Evolutionary conservation across 2,888 invertebrate genomes (phyloP).

Genomic region (Leptopilina drosophilae): DNA sequence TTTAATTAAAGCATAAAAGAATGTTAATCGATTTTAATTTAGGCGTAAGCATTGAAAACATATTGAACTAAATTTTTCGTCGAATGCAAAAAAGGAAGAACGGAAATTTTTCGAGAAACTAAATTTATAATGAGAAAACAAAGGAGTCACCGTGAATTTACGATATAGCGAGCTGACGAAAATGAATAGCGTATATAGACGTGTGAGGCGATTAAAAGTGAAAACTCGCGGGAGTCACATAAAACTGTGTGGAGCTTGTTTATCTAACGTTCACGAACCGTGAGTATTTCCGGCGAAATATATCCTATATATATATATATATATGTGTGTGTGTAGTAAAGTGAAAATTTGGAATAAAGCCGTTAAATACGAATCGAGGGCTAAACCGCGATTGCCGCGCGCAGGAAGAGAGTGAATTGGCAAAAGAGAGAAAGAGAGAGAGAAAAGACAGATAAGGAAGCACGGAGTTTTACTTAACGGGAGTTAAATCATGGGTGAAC

Average conservation of each 20-base stretch:
- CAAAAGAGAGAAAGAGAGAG: no score
- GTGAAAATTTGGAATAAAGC: conserved; percentile 27
- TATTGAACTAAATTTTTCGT: no score
- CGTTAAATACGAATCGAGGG: conserved; percentile 45
- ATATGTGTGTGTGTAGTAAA: neutral
- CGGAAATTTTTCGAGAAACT: neutral
- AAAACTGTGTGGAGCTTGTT: conserved; percentile 22
- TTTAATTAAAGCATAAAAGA: no score
- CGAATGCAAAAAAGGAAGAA: no score
- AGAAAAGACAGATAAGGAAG: conserved; percentile 58
- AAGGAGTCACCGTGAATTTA: neutral
- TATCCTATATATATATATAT: no score
- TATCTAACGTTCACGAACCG: conserved; percentile 40
- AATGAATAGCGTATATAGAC: neutral
- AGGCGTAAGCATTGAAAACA: no score
- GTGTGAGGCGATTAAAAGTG: conserved; percentile 24
- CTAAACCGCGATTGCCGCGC: no score
- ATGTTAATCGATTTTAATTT: no score
- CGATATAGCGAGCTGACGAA: neutral
- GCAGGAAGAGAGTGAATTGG: no score
- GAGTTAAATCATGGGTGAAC: conserved; percentile 69
- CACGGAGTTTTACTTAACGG: conserved; percentile 64
- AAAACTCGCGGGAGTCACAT: conserved; percentile 28
- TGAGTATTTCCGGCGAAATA: conserved; percentile 39
- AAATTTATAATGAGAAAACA: conserved; percentile 3